A percentile compares a stretch with the other conserved stretches of the same genome.
These are phyloP conservation scores for Zosterops hypoxanthus DNA, from an alignment of 2,113 vertebrate species.

Conservation along the genomic window DNA sequence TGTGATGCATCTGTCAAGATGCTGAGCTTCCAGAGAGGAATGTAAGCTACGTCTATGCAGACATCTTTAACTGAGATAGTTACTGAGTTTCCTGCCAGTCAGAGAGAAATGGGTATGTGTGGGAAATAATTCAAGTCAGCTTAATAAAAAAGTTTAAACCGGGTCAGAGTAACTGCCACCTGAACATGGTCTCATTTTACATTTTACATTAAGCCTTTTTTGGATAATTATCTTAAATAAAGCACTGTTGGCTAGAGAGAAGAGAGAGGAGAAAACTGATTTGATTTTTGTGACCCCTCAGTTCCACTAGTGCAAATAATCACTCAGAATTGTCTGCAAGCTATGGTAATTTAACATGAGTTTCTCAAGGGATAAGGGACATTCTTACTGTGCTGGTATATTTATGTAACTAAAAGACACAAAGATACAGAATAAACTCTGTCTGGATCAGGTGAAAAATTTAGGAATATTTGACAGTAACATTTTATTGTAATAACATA, in stretches of 20 bases:
- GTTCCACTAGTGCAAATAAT: not conserved
- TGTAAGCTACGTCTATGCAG: not conserved
- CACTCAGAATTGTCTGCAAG: not conserved
- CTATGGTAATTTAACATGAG: not conserved
- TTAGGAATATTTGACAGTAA: not conserved
- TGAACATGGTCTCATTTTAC: not conserved
- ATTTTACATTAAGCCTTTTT: not conserved
- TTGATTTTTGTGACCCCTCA: not conserved
- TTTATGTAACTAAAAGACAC: not conserved
- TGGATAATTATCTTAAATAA: not conserved
- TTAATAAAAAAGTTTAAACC: not conserved
- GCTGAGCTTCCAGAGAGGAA: not conserved
- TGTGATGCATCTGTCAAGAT: not conserved
- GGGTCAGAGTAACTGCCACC: not conserved
- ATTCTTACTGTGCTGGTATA: not conserved
- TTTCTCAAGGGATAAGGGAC: not conserved
- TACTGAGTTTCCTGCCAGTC: not conserved
- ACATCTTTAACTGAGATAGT: not conserved
- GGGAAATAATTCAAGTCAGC: not conserved
- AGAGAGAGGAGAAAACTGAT: not conserved
- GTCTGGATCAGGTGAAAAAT: not conserved
- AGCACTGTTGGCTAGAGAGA: not conserved
- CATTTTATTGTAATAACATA: not conserved
- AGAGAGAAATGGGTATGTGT: not conserved
- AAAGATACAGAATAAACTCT: not conserved